A percentile compares a stretch with the other conserved stretches of the same genome.
These are phyloP conservation scores for Lycocorax pyrrhopterus DNA, from an alignment of 2,113 vertebrate species.

Conservation along the genomic window DNA sequence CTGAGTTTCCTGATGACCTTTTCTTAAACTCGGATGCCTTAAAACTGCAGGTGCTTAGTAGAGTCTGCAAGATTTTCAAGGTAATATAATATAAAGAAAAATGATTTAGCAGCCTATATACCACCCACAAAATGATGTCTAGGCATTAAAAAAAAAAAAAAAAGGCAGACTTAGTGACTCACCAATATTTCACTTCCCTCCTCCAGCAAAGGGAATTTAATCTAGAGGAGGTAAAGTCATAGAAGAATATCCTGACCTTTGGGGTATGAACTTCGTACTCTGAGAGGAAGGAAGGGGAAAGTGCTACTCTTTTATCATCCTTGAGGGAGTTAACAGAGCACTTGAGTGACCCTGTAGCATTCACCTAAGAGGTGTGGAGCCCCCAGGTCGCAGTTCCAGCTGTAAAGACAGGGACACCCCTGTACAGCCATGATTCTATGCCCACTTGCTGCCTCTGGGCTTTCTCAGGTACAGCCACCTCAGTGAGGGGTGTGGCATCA, in stretches of 20 bases:
- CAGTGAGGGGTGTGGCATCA: rapidly evolving
- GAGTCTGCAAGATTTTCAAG: neutral
- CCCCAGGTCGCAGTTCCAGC: neutral
- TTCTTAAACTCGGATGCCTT: neutral
- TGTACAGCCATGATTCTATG: neutral
- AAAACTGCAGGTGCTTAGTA: neutral
- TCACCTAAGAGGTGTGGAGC: neutral
- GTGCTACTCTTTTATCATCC: neutral
- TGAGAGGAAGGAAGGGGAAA: neutral
- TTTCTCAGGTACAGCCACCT: neutral
- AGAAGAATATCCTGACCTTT: neutral
- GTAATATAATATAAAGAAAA: neutral
- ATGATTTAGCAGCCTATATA: neutral
- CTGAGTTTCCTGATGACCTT: neutral
- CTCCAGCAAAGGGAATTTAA: neutral
- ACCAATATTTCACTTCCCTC: neutral
- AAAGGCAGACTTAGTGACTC: neutral
- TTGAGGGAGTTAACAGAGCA: neutral
- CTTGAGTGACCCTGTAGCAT: neutral
- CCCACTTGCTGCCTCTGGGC: too few relatives aligned
- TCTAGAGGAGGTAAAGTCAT: neutral
- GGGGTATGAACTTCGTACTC: neutral
- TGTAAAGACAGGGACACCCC: neutral
- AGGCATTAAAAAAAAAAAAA: neutral
- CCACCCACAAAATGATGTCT: neutral